Conservation (phyloP, 2,888 invertebrate genomes). For the Drosophila subsilvestris region DNA sequence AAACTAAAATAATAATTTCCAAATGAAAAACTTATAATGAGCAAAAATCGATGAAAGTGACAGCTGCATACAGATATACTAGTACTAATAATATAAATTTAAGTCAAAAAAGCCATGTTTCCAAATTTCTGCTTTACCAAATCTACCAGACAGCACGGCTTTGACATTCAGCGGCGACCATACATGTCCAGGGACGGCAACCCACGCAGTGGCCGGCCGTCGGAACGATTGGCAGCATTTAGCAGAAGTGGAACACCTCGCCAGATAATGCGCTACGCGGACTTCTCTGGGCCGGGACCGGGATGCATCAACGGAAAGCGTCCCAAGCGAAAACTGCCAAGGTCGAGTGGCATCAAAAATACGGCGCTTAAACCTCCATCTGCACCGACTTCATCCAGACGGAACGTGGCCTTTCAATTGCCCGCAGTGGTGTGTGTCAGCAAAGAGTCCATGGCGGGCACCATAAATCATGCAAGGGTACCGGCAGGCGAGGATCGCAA, state of each 20-base stretch:
- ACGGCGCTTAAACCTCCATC: not conserved
- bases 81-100: conserved; percentile 9
- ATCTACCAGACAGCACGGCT: conserved; percentile 40
- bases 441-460: not conserved
- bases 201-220: not conserved
- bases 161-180: conserved; percentile 37
- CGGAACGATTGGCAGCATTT: not conserved
- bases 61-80: not conserved
- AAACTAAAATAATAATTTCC: conserved; percentile 7
- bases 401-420: conserved; percentile 42
- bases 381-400: not conserved
- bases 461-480: not conserved
- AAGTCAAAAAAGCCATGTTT: conserved; percentile 50
- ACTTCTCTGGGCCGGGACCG: not conserved
- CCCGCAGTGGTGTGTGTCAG: conserved; percentile 20
- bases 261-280: conserved; percentile 3
- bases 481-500: not conserved
- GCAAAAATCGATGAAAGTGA: conserved; percentile 15
- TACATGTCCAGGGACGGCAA: conserved; percentile 26
- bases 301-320: conserved; percentile 16
- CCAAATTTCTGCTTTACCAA: conserved; percentile 71
- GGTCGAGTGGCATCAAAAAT: not conserved
- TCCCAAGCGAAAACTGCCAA: conserved; percentile 7
- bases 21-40: conserved; percentile 8
- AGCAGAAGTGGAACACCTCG: not conserved